These are phyloP conservation scores for Oligia fasciuncula DNA, from an alignment of 2,888 invertebrate species.

Conservation along the genomic window DNA sequence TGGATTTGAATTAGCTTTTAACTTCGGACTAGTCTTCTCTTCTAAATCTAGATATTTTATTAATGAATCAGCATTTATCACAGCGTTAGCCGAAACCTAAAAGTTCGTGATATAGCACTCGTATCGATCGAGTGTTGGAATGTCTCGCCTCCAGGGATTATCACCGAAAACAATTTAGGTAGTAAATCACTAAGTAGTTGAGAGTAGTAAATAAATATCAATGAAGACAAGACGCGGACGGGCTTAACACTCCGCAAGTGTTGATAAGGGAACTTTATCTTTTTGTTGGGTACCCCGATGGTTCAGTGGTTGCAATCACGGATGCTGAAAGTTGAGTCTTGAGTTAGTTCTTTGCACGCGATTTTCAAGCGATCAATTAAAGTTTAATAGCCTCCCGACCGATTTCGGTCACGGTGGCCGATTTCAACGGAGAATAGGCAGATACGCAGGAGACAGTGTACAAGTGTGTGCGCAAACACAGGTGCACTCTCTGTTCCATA, in stretches of 20 bases:
- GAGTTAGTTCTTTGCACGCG: too few relatives aligned
- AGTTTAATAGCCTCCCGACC: not conserved
- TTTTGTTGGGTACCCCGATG: not conserved
- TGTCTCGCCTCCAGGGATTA: conserved; percentile 22
- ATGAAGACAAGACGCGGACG: conserved; percentile 11
- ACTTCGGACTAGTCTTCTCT: too few relatives aligned
- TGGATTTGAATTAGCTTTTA: not conserved
- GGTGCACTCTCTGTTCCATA: too few relatives aligned
- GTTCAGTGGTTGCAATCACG: not conserved
- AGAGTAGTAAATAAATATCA: conserved; percentile 38
- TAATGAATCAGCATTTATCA: conserved; percentile 17
- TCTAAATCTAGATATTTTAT: conserved; percentile 23
- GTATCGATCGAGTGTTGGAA: conserved; percentile 26
- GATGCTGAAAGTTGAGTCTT: not conserved
- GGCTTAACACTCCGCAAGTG: conserved; percentile 9
- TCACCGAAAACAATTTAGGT: conserved; percentile 46
- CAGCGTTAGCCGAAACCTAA: not conserved
- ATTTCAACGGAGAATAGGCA: too few relatives aligned
- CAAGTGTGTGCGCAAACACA: not conserved
- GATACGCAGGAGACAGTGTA: not conserved
- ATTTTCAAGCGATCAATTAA: not conserved
- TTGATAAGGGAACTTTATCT: conserved; percentile 17
- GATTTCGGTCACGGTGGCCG: too few relatives aligned
- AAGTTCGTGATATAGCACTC: conserved; percentile 12
- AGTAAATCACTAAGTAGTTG: conserved; percentile 41